phyloP scores from a whole-genome alignment of 2,888 invertebrate species.

The Ligdia adustata region DNA sequence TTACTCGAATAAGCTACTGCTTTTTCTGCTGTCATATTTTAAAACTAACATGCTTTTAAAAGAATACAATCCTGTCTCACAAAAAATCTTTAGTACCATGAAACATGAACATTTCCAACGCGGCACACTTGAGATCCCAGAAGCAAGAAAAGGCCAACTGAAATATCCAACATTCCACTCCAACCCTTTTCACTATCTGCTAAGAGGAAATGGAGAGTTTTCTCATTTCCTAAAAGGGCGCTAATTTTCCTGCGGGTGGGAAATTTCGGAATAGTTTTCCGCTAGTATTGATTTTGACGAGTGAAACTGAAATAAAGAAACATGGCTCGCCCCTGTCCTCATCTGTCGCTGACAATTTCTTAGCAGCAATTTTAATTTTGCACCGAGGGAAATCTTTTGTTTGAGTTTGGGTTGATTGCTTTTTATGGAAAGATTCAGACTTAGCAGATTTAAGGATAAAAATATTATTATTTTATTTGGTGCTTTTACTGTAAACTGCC shows the following conservation, averaged over 20 bases:
- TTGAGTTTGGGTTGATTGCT: conserved; percentile 29
- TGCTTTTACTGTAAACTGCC: too few relatives aligned
- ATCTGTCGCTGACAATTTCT: conserved; percentile 22
- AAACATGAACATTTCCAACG: neutral
- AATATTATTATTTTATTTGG: too few relatives aligned
- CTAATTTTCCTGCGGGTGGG: conserved; percentile 46
- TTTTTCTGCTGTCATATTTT: too few relatives aligned
- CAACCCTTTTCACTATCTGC: conserved; percentile 41
- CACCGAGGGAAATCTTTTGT: conserved; percentile 26
- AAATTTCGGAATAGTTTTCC: conserved; percentile 35
- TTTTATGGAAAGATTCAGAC: conserved; percentile 19
- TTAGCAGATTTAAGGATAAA: conserved; percentile 6
- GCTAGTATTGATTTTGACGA: conserved; percentile 35
- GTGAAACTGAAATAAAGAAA: conserved; percentile 31
- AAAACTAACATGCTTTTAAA: too few relatives aligned
- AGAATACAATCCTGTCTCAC: too few relatives aligned
- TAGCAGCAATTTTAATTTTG: conserved; percentile 22
- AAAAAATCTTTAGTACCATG: too few relatives aligned
- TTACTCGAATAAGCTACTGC: too few relatives aligned
- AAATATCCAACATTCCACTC: conserved; percentile 32
- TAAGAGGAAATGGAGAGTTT: conserved; percentile 39
- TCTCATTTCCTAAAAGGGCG: conserved; percentile 48
- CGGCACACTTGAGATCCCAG: conserved; percentile 2
- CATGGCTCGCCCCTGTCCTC: conserved; percentile 16
- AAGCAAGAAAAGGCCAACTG: conserved; percentile 21